These are phyloP conservation scores for Calcarius lapponicus DNA, from an alignment of 2,797 vertebrate genomes.

Conservation along the genomic window DNA sequence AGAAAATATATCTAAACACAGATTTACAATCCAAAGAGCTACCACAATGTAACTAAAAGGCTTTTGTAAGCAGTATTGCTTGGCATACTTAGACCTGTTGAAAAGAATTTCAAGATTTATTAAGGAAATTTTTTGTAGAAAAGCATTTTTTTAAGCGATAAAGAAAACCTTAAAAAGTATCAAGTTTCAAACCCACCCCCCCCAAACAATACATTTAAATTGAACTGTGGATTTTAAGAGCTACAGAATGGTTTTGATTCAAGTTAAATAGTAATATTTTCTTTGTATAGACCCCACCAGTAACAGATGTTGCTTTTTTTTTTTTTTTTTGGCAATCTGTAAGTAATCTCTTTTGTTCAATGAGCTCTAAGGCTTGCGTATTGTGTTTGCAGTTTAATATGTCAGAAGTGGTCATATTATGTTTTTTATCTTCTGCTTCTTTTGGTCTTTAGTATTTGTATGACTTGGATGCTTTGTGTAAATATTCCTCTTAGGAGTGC, in stretches of 20 bases:
- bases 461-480: not conserved
- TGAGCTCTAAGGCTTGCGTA: not conserved
- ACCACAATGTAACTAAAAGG: not conserved
- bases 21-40: not conserved
- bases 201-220: not conserved
- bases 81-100: not conserved
- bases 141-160: not conserved
- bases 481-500: not conserved
- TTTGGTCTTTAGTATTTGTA: not conserved
- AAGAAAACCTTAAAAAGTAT: slow-evolving; percentile 15
- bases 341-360: slow-evolving; percentile 21
- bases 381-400: not conserved
- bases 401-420: not conserved
- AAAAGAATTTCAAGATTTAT: slow-evolving; percentile 15
- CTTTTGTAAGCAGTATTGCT: not conserved
- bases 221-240: not conserved
- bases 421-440: not conserved
- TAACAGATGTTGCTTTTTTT: slow-evolving; percentile 31
- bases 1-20: not conserved
- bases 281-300: not conserved
- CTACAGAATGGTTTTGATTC: slow-evolving; percentile 23
- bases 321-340: not conserved
- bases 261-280: slow-evolving; percentile 26
- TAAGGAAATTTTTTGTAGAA: not conserved
- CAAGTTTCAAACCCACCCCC: not conserved